These are phyloP conservation scores for Mobula birostris DNA, from an alignment of 2,113 vertebrate species.

Conservation along the genomic window DNA sequence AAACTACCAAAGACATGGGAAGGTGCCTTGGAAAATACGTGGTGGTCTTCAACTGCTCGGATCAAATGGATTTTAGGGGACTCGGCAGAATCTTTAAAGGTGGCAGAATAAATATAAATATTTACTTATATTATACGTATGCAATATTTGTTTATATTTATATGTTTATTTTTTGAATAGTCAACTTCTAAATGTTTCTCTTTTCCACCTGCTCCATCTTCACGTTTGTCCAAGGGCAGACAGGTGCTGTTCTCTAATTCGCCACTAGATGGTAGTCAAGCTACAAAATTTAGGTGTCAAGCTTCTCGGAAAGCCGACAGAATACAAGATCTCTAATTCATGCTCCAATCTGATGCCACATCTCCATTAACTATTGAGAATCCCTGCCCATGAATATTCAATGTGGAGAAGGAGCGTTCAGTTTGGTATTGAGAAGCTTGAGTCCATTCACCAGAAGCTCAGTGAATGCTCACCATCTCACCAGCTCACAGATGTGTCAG, in stretches of 20 bases:
- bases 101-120: slow-evolving; percentile 38
- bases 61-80: slow-evolving; percentile 97
- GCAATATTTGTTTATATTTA: not conserved
- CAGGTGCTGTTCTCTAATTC: not conserved
- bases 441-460: too few species aligned
- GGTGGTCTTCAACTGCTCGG: slow-evolving; percentile 96
- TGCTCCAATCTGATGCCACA: too few species aligned
- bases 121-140: not conserved
- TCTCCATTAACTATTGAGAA: too few species aligned
- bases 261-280: not conserved
- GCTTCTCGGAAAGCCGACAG: not conserved
- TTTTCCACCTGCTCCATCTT: not conserved
- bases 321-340: not conserved
- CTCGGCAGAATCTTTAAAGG: slow-evolving; percentile 96
- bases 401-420: too few species aligned
- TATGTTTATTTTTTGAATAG: not conserved
- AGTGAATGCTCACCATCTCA: too few species aligned
- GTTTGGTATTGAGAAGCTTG: too few species aligned
- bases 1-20: slow-evolving; percentile 93
- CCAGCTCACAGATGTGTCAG: too few species aligned
- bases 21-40: slow-evolving; percentile 92
- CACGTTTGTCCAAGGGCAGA: not conserved
- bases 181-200: not conserved
- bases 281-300: not conserved
- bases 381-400: too few species aligned